phyloP scores from a whole-genome alignment of 1,140 invertebrate species.

The Drosophila cardini region DNA sequence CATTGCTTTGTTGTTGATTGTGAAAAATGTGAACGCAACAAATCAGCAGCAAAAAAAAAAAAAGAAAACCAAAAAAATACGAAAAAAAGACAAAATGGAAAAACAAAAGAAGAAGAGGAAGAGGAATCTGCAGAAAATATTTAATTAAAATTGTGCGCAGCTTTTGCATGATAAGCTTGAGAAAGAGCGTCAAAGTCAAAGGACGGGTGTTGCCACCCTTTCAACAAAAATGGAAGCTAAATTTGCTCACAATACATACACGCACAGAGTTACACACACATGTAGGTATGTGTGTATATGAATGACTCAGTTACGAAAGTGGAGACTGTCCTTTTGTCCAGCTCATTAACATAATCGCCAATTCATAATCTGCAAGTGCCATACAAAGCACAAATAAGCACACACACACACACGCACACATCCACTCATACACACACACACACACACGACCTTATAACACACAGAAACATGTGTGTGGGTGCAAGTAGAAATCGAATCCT shows the following conservation, averaged over 20 bases:
- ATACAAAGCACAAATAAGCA: conserved; percentile 44
- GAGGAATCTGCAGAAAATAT: conserved; percentile 29
- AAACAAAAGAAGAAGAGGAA: neutral
- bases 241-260: conserved; percentile 7
- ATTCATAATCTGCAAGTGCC: conserved; percentile 72
- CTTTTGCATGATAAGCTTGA: conserved; percentile 3
- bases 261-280: neutral
- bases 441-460: no score
- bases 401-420: conserved; percentile 11
- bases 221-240: conserved; percentile 3
- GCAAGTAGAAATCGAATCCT: conserved; percentile 42
- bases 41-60: conserved; percentile 21
- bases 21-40: conserved; percentile 31
- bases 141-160: conserved; percentile 45
- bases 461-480: conserved; percentile 10
- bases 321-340: conserved; percentile 30
- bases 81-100: neutral
- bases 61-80: neutral
- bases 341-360: conserved; percentile 79
- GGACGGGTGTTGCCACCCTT: conserved; percentile 31
- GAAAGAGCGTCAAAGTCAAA: neutral
- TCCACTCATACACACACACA: no score
- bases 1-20: conserved; percentile 6
- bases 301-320: conserved; percentile 55
- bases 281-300: neutral